Conservation (phyloP, 1,140 invertebrate genomes). For the Bombus soroeensis region DNA sequence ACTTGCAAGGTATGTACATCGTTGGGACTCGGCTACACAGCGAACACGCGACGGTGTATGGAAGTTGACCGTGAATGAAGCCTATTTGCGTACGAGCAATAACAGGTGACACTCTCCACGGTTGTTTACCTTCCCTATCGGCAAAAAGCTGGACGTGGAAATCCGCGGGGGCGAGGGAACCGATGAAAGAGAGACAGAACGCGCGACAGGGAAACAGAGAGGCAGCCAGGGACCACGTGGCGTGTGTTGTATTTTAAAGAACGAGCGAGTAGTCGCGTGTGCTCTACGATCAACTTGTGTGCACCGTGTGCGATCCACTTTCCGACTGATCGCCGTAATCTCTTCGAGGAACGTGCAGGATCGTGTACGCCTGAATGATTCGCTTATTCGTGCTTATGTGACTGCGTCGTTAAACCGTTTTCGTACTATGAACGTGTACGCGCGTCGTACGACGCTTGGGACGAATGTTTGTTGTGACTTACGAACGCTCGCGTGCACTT, state of each 20-base stretch:
- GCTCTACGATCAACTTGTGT: neutral
- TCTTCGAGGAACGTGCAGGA: neutral
- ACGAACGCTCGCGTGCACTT: too few species aligned
- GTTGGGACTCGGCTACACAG: slow-evolving; percentile 16
- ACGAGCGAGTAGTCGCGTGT: slow-evolving; percentile 6
- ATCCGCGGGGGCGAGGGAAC: slow-evolving; percentile 51
- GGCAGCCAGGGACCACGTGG: slow-evolving; percentile 60
- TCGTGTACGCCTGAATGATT: too few species aligned
- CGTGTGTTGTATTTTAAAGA: slow-evolving; percentile 59
- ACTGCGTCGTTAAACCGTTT: neutral
- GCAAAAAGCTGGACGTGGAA: slow-evolving; percentile 72
- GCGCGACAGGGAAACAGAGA: slow-evolving; percentile 1
- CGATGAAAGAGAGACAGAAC: slow-evolving; percentile 4
- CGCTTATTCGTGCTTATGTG: neutral
- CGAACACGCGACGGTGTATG: slow-evolving; percentile 50
- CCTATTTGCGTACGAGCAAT: slow-evolving; percentile 77
- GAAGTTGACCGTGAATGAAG: slow-evolving; percentile 74
- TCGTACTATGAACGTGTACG: neutral
- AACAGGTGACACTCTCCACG: slow-evolving; percentile 77
- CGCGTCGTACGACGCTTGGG: neutral
- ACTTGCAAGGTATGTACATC: slow-evolving; percentile 1
- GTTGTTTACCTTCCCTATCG: slow-evolving; percentile 76
- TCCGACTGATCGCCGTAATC: slow-evolving; percentile 16
- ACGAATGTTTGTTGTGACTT: too few species aligned
- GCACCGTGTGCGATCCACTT: slow-evolving; percentile 28